Conservation (phyloP, 2,797 vertebrate species). For the Myotis vivesi region DNA sequence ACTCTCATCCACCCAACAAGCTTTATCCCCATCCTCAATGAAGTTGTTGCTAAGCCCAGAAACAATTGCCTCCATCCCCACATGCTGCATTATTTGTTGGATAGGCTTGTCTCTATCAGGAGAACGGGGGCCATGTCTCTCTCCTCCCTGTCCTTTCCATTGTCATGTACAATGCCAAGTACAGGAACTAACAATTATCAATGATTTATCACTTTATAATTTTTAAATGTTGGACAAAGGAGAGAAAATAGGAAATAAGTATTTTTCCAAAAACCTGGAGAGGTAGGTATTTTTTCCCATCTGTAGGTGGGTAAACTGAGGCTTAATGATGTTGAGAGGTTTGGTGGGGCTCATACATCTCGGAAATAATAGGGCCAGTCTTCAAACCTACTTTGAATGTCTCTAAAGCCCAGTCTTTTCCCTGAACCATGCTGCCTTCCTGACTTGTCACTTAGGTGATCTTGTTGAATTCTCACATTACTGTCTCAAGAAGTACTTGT, state of each 20-base stretch:
- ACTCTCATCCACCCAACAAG: neutral
- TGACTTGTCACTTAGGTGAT: constrained; percentile 30
- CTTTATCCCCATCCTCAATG: no score
- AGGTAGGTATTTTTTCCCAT: neutral
- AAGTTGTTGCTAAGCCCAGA: neutral
- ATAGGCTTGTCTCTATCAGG: neutral
- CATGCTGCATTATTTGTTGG: neutral
- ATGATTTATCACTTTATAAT: neutral
- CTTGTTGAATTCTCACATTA: constrained; percentile 45
- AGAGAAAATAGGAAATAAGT: neutral
- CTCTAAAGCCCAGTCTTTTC: neutral
- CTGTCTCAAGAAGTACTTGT: constrained; percentile 41
- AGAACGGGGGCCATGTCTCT: neutral
- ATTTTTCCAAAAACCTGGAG: neutral
- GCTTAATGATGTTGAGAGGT: neutral
- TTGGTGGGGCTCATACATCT: neutral
- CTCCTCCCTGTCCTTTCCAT: neutral
- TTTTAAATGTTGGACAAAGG: neutral
- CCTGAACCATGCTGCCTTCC: neutral
- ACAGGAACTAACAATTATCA: neutral
- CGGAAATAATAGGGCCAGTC: neutral
- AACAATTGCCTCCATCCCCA: neutral
- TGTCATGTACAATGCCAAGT: neutral
- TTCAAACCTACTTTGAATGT: neutral
- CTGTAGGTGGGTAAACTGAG: neutral